Evolutionary conservation across 2,888 invertebrate genomes (phyloP), one percentile per base, ranked within the genome.

Genomic region (Silvanus unidentatus): DNA sequence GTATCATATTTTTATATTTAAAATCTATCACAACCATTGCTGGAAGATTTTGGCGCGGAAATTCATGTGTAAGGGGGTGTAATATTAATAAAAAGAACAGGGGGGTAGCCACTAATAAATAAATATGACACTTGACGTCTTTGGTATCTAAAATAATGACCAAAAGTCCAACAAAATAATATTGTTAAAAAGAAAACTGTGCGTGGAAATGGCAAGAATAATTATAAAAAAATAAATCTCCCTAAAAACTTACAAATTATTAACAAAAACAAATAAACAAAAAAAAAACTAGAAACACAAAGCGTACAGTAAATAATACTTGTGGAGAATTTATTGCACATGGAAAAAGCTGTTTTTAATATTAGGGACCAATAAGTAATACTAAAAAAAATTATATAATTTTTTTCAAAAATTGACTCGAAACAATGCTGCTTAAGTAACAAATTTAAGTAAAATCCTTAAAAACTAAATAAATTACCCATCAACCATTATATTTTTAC

Each of bases 11-110:
- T 22, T 8, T 22, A 22, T 5, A 22, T 22, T 5, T 22, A 22
- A 58, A 65, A 54, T 63, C 66, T 71, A 72, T 72, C 72, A 72
- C 72, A 72, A 71, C 71, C 71, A 64, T 61, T 63, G 66, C 64
- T 71, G 71, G 70, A 72, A 71, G 70, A 71, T 65, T 70, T 71
- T 70, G 70, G 69, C 68, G 66, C 32, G 67, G 64, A 62, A 56
- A 56, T 58, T 57, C 53, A 15, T 11, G 16, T 15, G 10, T 37
- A n/a, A 54, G 40, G 40, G 43, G 32, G 40, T 43, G 37, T n/a
- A n/a, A n/a, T n/a, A n/a, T n/a, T n/a, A 45, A 41, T 37, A 28
- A 9, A 36, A 15, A 42, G 36, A 22, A 10, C 30, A 40, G 12
- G n/a, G n/a, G n/a, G n/a, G n/a, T n/a, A 5, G 28, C 16, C 13